Evolutionary conservation across 2,113 vertebrate species (phyloP).

Genomic region (Cygnus atratus): DNA sequence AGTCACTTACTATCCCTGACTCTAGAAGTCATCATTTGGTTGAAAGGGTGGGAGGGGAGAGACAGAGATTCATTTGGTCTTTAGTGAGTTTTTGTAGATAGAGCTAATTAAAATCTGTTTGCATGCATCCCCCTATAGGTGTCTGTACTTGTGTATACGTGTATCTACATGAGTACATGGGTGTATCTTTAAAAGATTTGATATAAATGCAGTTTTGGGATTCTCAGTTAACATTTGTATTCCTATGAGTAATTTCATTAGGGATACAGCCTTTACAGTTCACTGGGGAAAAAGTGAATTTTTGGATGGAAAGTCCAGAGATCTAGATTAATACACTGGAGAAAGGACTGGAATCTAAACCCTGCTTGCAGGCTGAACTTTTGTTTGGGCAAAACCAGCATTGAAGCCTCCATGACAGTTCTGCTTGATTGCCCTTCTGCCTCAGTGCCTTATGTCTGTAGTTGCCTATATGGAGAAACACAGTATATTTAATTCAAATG

Average conservation of each 20-base stretch:
- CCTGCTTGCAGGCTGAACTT: not conserved
- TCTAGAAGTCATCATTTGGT: not conserved
- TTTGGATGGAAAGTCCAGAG: not conserved
- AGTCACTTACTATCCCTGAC: not conserved
- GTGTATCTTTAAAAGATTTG: not conserved
- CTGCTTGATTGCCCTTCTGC: not conserved
- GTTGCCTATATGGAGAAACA: slow-evolving; percentile 5
- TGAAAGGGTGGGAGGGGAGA: not conserved
- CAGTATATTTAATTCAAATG: slow-evolving; percentile 27
- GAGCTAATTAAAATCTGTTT: not conserved
- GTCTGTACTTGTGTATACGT: not conserved
- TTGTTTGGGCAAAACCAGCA: not conserved
- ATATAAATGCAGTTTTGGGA: not conserved
- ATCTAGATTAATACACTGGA: not conserved
- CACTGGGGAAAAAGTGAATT: not conserved
- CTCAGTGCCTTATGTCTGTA: not conserved
- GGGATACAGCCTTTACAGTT: not conserved
- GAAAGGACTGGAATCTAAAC: not conserved
- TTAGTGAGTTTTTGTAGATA: not conserved
- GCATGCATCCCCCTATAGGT: not conserved
- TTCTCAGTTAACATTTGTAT: not conserved
- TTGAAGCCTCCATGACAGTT: not conserved
- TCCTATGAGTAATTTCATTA: not conserved
- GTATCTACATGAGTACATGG: not conserved
- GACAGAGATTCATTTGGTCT: not conserved